Evolutionary conservation across 1,140 invertebrate species (phyloP).

Genomic region (Halotydeus destructor): DNA sequence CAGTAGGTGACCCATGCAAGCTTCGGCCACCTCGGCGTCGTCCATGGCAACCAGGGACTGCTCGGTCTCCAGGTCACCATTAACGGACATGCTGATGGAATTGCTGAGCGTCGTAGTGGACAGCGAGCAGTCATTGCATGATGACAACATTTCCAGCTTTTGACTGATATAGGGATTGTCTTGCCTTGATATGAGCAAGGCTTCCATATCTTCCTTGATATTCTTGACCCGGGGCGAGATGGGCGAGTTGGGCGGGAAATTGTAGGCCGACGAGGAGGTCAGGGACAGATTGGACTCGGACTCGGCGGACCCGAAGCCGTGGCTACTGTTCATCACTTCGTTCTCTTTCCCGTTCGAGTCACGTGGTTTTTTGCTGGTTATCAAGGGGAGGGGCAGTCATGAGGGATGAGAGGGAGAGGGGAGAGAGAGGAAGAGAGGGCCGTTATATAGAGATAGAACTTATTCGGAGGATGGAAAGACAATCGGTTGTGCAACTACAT

Average conservation of each 20-base stretch:
- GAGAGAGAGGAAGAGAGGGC: neutral
- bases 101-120: neutral
- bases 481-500: too few relatives aligned
- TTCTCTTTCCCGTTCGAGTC: neutral
- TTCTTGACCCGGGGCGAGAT: constrained; percentile 34
- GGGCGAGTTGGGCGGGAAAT: constrained; percentile 1
- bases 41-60: neutral
- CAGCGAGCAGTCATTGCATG: neutral
- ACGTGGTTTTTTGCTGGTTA: neutral
- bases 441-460: neutral
- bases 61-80: neutral
- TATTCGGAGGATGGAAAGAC: neutral
- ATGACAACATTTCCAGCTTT: constrained; percentile 16
- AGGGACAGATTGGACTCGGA: too few relatives aligned
- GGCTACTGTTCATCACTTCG: neutral
- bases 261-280: neutral
- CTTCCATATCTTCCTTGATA: constrained; percentile 61
- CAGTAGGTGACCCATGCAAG: neutral
- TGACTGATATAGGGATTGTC: constrained; percentile 56
- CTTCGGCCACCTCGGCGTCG: neutral
- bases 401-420: neutral
- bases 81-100: neutral
- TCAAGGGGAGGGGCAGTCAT: neutral
- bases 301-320: neutral
- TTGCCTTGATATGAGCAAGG: constrained; percentile 47